Percentiles rank a stretch among this genome's conserved stretches.
phyloP scores from a whole-genome alignment of 2,113 vertebrate genomes.

The Muntiacus reevesi region DNA sequence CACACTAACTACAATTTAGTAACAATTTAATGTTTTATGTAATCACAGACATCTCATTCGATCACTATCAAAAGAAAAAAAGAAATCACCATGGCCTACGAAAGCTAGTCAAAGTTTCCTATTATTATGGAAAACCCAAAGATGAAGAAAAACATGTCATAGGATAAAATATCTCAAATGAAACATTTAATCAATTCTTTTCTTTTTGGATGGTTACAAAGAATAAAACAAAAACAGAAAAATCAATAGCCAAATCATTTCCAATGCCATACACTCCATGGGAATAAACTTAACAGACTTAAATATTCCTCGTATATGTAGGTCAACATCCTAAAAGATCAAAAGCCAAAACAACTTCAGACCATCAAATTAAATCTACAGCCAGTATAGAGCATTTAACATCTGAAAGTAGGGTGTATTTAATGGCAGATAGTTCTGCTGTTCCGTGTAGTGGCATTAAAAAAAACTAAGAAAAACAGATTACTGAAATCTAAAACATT shows the following conservation, averaged over 20 bases:
- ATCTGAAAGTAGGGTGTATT: fast-evolving
- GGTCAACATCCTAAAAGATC: not conserved
- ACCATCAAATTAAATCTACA: not conserved
- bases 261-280: not conserved
- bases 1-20: not conserved
- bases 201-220: not conserved
- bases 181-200: not conserved
- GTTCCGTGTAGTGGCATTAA: not conserved
- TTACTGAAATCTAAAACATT: not conserved
- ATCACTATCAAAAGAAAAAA: not conserved
- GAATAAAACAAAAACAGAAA: not conserved
- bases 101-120: not conserved
- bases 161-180: not conserved
- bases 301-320: not conserved
- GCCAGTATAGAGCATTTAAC: not conserved
- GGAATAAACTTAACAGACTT: not conserved
- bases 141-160: not conserved
- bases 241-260: not conserved
- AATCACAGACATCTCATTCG: not conserved
- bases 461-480: not conserved
- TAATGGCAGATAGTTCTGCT: not conserved
- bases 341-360: not conserved
- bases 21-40: not conserved
- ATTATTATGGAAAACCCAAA: not conserved
- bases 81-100: not conserved